Evolutionary conservation across 2,113 vertebrate genomes (phyloP).

Genomic region (Platichthys flesus): DNA sequence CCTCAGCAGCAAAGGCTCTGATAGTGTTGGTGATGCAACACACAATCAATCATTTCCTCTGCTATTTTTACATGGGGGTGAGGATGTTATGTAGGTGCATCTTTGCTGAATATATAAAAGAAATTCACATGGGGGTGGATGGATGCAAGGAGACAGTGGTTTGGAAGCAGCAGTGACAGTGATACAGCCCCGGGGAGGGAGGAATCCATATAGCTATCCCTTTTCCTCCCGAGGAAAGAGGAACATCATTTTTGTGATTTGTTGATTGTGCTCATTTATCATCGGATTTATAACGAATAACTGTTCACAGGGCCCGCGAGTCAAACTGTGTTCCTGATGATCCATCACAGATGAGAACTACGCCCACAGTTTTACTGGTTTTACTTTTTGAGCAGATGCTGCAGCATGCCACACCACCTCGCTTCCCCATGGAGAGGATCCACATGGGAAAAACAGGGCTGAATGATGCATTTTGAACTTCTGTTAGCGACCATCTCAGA

Average conservation of each 20-base stretch:
- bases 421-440: background rate
- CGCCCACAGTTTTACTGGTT: background rate
- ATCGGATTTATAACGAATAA: background rate
- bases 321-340: background rate
- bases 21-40: slow-evolving; percentile 53
- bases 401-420: background rate
- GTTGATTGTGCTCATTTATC: background rate
- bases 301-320: background rate
- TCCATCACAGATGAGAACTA: background rate
- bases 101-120: slow-evolving; percentile 24
- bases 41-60: slow-evolving; percentile 60
- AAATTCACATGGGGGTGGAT: background rate
- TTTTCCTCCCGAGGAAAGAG: background rate
- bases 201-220: slow-evolving; percentile 16
- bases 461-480: background rate
- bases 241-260: background rate
- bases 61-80: slow-evolving; percentile 61
- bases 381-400: background rate
- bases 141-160: background rate
- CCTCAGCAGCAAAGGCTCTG: slow-evolving; percentile 47
- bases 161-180: background rate
- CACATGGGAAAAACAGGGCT: background rate
- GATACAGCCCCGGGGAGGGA: background rate
- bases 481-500: background rate
- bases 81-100: slow-evolving; percentile 36